Evolutionary conservation across 1,140 invertebrate species (phyloP).

Genomic region (Ridgeia piscesae): DNA sequence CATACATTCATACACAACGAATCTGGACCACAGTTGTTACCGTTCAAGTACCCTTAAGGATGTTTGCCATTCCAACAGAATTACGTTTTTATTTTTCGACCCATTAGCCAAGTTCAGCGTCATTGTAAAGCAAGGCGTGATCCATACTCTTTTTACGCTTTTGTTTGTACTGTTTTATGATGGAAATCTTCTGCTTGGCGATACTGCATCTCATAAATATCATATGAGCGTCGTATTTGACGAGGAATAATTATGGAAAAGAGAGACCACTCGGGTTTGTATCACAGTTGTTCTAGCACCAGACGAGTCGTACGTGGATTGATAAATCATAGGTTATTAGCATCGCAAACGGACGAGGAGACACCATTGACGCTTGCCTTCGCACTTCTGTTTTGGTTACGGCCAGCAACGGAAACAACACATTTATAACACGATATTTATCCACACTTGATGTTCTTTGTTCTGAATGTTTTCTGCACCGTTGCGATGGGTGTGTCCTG

Average conservation of each 20-base stretch:
- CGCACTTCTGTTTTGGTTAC: background rate
- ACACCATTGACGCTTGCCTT: background rate
- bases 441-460: background rate
- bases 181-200: background rate
- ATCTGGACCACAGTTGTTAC: too few species aligned
- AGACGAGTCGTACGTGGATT: background rate
- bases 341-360: background rate
- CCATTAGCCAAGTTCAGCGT: background rate
- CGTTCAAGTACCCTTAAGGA: too few species aligned
- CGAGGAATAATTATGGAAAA: background rate
- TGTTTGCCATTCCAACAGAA: too few species aligned
- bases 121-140: background rate
- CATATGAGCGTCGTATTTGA: background rate
- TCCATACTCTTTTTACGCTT: background rate
- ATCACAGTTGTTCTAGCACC: background rate
- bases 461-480: background rate
- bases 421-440: background rate
- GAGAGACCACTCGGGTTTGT: background rate
- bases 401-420: background rate
- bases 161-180: background rate
- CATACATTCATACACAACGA: too few species aligned
- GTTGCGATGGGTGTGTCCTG: background rate
- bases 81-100: background rate
- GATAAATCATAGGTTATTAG: constrained; percentile 1
- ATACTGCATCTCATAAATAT: background rate